Evolutionary conservation across 2,888 invertebrate species (phyloP), one percentile per base, ranked within the genome.

Genomic region (Ptychoptera albimana): DNA sequence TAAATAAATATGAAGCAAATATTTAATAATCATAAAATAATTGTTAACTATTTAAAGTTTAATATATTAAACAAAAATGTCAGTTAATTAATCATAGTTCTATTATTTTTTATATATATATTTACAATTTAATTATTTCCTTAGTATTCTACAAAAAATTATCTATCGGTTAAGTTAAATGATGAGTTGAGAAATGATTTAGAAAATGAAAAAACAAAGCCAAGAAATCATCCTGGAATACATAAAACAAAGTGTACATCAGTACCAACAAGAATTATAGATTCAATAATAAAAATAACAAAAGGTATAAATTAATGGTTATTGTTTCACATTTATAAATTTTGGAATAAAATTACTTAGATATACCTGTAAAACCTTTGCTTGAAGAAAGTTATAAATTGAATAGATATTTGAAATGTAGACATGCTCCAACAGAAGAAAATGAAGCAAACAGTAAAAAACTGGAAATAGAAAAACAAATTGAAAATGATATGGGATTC

Each of bases 201-300:
- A 38, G 67, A 71, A 39, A 69, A 71, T 32, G 61, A 71, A 46
- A 65, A 62, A 48, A 55, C 69, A 13, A 82, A 82, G 59, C 77
- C 81, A 0, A 71, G 75, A 43, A 71, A 74, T 46, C 87, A 88
- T 65, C 82, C 84, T 1, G 88, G 88, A 23, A 70, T 75, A 39
- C 63, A 74, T 2, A 69, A 70, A 49, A 60, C 70, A 1, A 73
- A 66, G 52, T 56, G 67, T 2, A 66, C 74, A 1, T 49, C 60
- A 3, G 55, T 85, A 11, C 86, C 87, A 0, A 60, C 69, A 1
- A 68, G 74, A 46, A 69, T 85, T 46, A 57, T 67, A 16, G 65
- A 70, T 15, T 72, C 79, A 2, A 71, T 82, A 11, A 55, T 66
- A 52, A 62, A 64, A 37, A 63, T 75, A 50, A 55, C 71, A 12